These are phyloP conservation scores for Parasteatoda lunata DNA, from an alignment of 2,888 invertebrate species.

Conservation along the genomic window DNA sequence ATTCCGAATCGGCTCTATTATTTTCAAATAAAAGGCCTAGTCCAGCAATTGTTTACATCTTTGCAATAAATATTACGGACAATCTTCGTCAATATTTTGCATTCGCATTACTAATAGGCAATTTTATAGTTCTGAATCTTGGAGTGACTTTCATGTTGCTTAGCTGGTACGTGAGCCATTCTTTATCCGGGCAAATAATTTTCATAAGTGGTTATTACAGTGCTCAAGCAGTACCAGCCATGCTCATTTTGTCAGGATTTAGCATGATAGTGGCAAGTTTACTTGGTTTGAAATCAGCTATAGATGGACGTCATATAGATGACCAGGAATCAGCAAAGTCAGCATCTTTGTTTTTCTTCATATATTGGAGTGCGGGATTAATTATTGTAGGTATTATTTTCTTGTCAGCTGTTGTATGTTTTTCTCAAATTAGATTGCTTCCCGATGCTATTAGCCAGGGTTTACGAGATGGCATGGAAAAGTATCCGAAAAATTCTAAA, in stretches of 20 bases:
- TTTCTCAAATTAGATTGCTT: conserved; percentile 69
- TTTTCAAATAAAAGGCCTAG: too few species aligned
- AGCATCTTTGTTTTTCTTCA: conserved; percentile 11
- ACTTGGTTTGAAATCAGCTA: conserved; percentile 40
- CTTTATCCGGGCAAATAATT: conserved; percentile 34
- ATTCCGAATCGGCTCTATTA: too few species aligned
- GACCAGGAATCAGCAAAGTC: conserved; percentile 11
- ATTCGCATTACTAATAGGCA: conserved; percentile 27
- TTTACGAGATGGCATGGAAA: conserved; percentile 40
- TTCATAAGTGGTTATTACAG: conserved; percentile 46
- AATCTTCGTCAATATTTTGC: conserved; percentile 16
- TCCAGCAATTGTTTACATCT: conserved; percentile 6
- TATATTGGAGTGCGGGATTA: conserved; percentile 18
- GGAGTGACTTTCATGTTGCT: conserved; percentile 30
- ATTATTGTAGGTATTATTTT: not conserved
- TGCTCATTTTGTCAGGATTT: conserved; percentile 19
- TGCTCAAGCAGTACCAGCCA: conserved; percentile 23
- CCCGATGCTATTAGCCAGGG: conserved; percentile 31
- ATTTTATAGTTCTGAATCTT: conserved; percentile 41
- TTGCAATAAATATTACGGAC: conserved; percentile 23
- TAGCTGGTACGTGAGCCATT: conserved; percentile 41
- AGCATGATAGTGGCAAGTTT: conserved; percentile 23
- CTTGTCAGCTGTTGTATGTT: conserved; percentile 22
- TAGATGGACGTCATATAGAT: conserved; percentile 14
- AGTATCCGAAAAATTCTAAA: conserved; percentile 16